Evolutionary conservation across 2,888 invertebrate species (phyloP).

Genomic region (Lasioglossum morio): DNA sequence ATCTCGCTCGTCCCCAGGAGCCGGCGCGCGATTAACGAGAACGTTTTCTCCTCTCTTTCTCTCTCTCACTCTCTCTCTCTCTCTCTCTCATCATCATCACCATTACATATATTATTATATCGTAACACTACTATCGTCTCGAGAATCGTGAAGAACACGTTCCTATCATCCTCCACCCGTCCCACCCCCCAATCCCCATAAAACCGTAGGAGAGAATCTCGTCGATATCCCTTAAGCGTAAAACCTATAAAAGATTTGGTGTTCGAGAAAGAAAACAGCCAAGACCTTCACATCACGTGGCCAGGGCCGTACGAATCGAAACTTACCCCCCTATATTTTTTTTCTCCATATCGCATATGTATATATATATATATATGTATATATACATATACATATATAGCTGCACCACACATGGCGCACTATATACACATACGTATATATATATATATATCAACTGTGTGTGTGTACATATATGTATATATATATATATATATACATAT

Average conservation of each 20-base stretch:
- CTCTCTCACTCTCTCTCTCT: too few relatives aligned
- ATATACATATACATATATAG: constrained; percentile 40
- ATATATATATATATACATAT: not conserved
- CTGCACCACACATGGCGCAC: constrained; percentile 35
- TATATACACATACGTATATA: constrained; percentile 41
- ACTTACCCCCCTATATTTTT: constrained; percentile 51
- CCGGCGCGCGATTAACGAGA: not conserved
- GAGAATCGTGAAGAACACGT: not conserved
- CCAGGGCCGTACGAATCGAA: constrained; percentile 58
- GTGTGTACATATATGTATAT: not conserved
- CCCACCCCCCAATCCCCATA: not conserved
- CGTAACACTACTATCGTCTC: not conserved
- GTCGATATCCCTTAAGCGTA: constrained; percentile 72
- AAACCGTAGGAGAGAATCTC: constrained; percentile 54
- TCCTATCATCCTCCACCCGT: constrained; percentile 6
- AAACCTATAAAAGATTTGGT: constrained; percentile 81
- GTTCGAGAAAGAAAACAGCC: constrained; percentile 77
- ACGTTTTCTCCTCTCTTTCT: not conserved
- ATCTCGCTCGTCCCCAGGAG: not conserved
- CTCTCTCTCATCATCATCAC: not conserved
- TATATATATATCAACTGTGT: constrained; percentile 43
- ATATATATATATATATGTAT: constrained; percentile 45
- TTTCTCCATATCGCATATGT: constrained; percentile 19
- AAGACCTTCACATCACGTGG: constrained; percentile 57
- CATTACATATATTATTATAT: not conserved